Evolutionary conservation across 2,797 vertebrate species (phyloP), one percentile per base, ranked within the genome.

Genomic region (Harpagifer antarcticus): DNA sequence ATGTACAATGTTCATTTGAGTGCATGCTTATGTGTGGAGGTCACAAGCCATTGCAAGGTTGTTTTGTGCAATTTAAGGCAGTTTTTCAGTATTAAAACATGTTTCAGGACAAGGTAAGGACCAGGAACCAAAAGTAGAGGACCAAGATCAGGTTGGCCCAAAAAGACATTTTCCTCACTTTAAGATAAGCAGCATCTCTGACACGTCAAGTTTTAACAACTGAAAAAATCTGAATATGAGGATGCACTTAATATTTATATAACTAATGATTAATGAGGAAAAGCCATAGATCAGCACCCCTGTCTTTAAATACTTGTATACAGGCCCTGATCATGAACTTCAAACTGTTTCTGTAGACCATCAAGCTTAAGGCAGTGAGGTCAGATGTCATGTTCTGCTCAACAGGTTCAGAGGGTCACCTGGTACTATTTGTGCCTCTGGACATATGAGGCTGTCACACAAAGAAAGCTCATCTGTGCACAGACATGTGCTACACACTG

Each of bases 301-400:
- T 58, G 27, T 33, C 27, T 48, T 49, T 19, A 44, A 55, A 64
- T 59, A 80, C 66, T 7, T 75, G 70, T 52, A 61, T 60, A 62
- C 64, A 33, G 67, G 68, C 76, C 72, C 88, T 93, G 91, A 76
- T 89, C 91, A 42, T 94, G 93, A 94, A 92, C 93, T 91, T 94
- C 84, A 87, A 81, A 77, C 70, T 68, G 74, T 75, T 81, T 86
- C 82, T 84, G 85, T 20, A 76, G 84, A 75, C 83, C 84, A 80
- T 79, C 74, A 68, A 74, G 85, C 85, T 76, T 23, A 79, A 89
- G 83, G 84, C 82, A 49, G 64, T n/a, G 76, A 77, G 88, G 87
- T 91, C 90, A 92, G 79, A 85, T 82, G 91, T 93, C 91, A 89
- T 79, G 89, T 87, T 92, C 31, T 80, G 56, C 75, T 90, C 81